Conservation (phyloP, 1,140 invertebrate genomes). For the Drosophila cardini region DNA sequence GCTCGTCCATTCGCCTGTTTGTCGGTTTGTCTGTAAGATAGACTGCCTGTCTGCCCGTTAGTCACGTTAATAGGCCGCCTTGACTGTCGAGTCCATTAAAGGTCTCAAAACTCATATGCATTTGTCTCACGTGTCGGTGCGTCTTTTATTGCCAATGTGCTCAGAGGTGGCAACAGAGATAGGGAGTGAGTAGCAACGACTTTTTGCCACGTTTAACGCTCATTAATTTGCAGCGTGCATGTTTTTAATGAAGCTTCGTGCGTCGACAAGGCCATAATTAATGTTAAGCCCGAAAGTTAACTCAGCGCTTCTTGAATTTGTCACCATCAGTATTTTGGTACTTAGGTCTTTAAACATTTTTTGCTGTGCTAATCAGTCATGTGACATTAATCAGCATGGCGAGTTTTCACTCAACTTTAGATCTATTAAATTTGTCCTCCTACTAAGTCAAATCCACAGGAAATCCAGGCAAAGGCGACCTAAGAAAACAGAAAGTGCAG, state of each 20-base stretch:
- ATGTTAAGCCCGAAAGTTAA: conserved; percentile 77
- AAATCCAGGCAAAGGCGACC: conserved; percentile 18
- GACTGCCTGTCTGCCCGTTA: conserved; percentile 6
- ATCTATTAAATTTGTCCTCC: conserved; percentile 1
- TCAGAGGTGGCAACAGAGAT: neutral
- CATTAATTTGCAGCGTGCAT: conserved; percentile 78
- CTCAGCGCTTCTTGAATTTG: conserved; percentile 60
- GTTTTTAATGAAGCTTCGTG: conserved; percentile 78
- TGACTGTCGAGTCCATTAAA: conserved; percentile 52
- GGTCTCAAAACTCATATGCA: conserved; percentile 73
- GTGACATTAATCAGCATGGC: conserved; percentile 31
- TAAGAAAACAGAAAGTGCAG: conserved; percentile 56
- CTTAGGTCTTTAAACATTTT: conserved; percentile 32
- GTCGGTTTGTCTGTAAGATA: conserved; percentile 15
- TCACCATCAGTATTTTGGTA: conserved; percentile 44
- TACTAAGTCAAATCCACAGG: conserved; percentile 29
- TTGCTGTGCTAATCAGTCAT: conserved; percentile 55
- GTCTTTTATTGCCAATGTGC: conserved; percentile 69
- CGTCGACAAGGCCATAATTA: conserved; percentile 64
- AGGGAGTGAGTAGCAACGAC: neutral
- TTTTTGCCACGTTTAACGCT: conserved; percentile 62
- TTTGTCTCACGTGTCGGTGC: conserved; percentile 73
- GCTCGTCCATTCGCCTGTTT: neutral
- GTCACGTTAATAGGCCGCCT: conserved; percentile 62
- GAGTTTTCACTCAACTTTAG: too few species aligned